These are phyloP conservation scores for Morus bassanus DNA, from an alignment of 2,797 vertebrate genomes.

Conservation along the genomic window DNA sequence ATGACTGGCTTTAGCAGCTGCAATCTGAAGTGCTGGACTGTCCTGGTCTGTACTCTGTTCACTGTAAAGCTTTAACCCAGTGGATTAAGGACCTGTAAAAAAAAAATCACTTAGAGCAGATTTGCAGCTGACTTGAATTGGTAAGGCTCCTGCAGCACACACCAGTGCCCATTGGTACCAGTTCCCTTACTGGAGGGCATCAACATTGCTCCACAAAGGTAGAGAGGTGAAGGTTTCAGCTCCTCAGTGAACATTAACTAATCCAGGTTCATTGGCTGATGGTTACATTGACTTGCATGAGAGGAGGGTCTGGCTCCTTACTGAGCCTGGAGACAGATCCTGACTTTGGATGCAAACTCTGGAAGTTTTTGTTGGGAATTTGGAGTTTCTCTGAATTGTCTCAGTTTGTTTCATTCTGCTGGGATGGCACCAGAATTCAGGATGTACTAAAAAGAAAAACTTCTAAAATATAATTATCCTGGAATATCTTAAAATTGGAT, in stretches of 20 bases:
- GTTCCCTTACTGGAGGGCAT: neutral
- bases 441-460: neutral
- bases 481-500: neutral
- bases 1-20: conserved; percentile 19
- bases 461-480: neutral
- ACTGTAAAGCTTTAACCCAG: neutral
- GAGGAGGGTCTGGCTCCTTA: neutral
- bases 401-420: neutral
- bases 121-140: neutral
- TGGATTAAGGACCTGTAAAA: neutral
- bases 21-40: neutral
- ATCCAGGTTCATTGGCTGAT: neutral
- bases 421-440: neutral
- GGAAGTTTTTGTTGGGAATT: neutral
- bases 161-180: neutral
- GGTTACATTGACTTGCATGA: accelerated
- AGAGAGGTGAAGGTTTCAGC: neutral
- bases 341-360: neutral
- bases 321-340: neutral
- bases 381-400: neutral
- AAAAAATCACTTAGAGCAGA: neutral
- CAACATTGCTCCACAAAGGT: neutral
- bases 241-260: neutral
- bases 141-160: neutral
- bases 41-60: conserved; percentile 17